Evolutionary conservation across 2,888 invertebrate species (phyloP), one percentile per base, ranked within the genome.

Genomic region (Frankliniella fusca): DNA sequence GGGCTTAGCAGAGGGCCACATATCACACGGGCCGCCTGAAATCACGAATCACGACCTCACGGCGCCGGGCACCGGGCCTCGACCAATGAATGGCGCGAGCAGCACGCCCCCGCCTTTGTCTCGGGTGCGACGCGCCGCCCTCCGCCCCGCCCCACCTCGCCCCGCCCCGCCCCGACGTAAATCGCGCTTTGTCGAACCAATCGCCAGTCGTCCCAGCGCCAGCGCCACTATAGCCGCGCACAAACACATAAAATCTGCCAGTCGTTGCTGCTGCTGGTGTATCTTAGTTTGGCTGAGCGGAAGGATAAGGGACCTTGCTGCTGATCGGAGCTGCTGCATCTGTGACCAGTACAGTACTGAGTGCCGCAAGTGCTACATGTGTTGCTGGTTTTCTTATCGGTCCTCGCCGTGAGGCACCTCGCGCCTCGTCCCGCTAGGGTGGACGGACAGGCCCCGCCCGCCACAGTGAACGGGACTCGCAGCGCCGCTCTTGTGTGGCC

Each of bases 31-130:
- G 54, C 20, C 18, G 54, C 54, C 54, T 23, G 70, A 76, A n/a
- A 76, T 76, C 70, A 23, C 70, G 70, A 23, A 76, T 76, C 70
- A n/a, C 70, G 70, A 70, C 70, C 70, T n/a, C 70, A 54, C 54
- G 54, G 38, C 38, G 38, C 38, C 38, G 38, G 38, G 38, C n/a
- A n/a, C 38, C 38, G 38, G 38, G 38, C 38, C 38, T 2, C 9
- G 23, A 11, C 70, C 23, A 23, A 76, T 76, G 70, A 76, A 76
- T 76, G 70, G 70, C n/a, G 70, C 70, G 11, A 23, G 23, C 65
- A 65, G 50, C 54, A 54, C 15, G n/a, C n/a, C n/a, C n/a, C n/a
- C 20, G 20, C 15, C 54, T 54, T 54, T 54, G 54, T 54, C 54
- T 54, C 20, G 54, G 54, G 54, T 20, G 54, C 54, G 54, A 54